Percentiles rank a stretch among this genome's conserved stretches.
Evolutionary conservation across 2,888 invertebrate genomes (phyloP).

Genomic region (Amphipoea oculea): DNA sequence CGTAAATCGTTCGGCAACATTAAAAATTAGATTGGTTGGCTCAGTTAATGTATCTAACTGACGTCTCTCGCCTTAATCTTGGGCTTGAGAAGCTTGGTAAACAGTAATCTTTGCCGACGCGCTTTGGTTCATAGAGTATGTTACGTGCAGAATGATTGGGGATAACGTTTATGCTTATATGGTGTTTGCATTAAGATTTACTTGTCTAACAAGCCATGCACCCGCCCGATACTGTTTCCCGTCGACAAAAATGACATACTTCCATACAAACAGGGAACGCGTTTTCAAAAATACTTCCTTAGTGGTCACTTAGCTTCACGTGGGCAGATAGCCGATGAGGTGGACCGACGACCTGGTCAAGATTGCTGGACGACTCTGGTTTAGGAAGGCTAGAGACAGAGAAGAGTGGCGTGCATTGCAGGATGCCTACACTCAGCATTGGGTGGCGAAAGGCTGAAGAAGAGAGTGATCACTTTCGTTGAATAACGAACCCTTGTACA

Average conservation of each 20-base stretch:
- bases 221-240: too few species aligned
- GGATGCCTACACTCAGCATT: too few species aligned
- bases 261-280: background rate
- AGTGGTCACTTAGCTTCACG: too few species aligned
- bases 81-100: conserved; percentile 77
- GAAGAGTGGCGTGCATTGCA: too few species aligned
- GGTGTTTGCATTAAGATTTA: background rate
- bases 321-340: too few species aligned
- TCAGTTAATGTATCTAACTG: conserved; percentile 78
- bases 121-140: conserved; percentile 74
- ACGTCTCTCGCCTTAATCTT: conserved; percentile 77
- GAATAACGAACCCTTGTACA: background rate
- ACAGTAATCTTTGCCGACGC: conserved; percentile 83
- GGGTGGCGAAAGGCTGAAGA: too few species aligned
- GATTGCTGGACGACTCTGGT: too few species aligned
- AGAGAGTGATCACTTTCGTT: too few species aligned
- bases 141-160: conserved; percentile 23
- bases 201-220: background rate
- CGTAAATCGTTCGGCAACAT: conserved; percentile 65
- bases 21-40: conserved; percentile 78
- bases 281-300: background rate
- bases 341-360: too few species aligned
- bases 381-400: too few species aligned
- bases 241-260: background rate
- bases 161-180: conserved; percentile 21